Evolutionary conservation across 2,888 invertebrate species (phyloP).

Genomic region (Amphipyra berbera): DNA sequence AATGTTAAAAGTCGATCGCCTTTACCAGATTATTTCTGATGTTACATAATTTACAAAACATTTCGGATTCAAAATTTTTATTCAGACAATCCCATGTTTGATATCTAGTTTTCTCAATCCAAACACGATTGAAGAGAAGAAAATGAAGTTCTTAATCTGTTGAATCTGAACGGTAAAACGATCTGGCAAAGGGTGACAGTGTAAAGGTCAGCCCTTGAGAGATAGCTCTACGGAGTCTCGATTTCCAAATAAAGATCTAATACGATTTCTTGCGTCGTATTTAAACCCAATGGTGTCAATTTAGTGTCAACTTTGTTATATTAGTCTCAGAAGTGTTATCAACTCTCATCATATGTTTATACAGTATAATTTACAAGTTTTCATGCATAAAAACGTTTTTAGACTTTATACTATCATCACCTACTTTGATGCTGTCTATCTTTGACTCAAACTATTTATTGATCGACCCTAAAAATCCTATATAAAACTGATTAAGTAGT

Average conservation of each 20-base stretch:
- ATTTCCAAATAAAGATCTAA: conserved; percentile 45
- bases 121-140: conserved; percentile 28
- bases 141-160: conserved; percentile 50
- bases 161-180: conserved; percentile 45
- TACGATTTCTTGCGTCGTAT: conserved; percentile 26
- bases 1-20: too few relatives aligned
- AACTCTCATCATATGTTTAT: too few relatives aligned
- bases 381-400: too few relatives aligned
- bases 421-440: too few relatives aligned
- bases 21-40: too few relatives aligned
- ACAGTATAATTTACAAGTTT: too few relatives aligned
- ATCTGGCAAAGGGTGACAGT: conserved; percentile 51
- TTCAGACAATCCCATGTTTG: not conserved
- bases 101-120: conserved; percentile 7
- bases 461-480: too few relatives aligned
- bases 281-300: conserved; percentile 12
- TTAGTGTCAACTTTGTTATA: not conserved
- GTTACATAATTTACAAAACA: too few relatives aligned
- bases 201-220: conserved; percentile 53
- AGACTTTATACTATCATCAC: too few relatives aligned
- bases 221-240: conserved; percentile 30
- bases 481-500: too few relatives aligned
- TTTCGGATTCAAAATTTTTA: not conserved
- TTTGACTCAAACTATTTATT: too few relatives aligned
- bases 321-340: too few relatives aligned